Evolutionary conservation across 2,888 invertebrate species (phyloP), one percentile per base, ranked within the genome.

Genomic region (Eilema sororculum): DNA sequence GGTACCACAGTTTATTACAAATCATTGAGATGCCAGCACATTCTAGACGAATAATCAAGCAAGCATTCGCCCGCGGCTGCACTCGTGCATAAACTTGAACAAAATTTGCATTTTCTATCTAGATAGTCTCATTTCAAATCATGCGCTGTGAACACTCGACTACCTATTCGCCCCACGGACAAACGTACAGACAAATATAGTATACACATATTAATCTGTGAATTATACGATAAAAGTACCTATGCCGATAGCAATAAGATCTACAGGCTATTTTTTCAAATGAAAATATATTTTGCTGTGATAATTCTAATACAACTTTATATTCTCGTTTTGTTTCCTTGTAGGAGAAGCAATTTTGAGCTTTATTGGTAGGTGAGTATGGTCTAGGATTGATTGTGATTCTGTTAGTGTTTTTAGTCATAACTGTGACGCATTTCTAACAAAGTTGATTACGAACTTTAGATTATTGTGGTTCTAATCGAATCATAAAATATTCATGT

Each of bases 101-200:
- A 24, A 78, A 82, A 90, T 90, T 89, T 87, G 84, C 90, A 90
- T 90, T 85, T 84, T 86, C 84, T 83, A 83, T 82, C 81, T 65
- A 71, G 88, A 89, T 87, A 85, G 84, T 85, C 86, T 85, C 86
- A 85, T 88, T 86, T 84, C 82, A 78, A 83, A 83, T 82, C 79
- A 81, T 80, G 79, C 75, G 72, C 78, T 81, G 78, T 84, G 81
- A 86, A 82, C 81, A 83, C 84, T 86, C 74, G 86, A 86, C 87
- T 88, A 84, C 86, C 87, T 87, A 89, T 89, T 85, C 81, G 81
- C 90, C 86, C 77, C 81, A 78, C 78, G 87, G 85, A 78, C 74
- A 75, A 61, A 76, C 72, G 30, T 13, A 68, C 72, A 24, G 2
- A 72, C 79, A 72, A 41, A 68, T 65, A 13, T 60, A 37, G 16